Percentiles rank a stretch among this genome's conserved stretches.
Evolutionary conservation across 2,888 invertebrate species (phyloP).

Genomic region (Noctua comes): DNA sequence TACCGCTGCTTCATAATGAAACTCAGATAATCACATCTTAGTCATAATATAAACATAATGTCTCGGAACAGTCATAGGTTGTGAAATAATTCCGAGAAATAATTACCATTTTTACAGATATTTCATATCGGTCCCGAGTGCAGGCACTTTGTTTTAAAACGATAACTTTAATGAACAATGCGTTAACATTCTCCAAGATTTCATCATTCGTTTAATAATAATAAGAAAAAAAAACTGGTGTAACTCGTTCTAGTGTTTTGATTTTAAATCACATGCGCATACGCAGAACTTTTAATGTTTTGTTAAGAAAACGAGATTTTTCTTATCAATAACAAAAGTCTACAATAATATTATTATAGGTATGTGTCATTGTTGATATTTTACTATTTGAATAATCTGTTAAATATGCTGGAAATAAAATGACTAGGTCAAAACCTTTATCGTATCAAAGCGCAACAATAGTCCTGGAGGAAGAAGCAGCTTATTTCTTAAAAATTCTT

Average conservation of each 20-base stretch:
- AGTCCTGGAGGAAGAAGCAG: neutral
- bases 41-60: neutral
- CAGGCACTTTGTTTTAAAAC: constrained; percentile 26
- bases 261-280: constrained; percentile 24
- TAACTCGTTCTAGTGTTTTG: constrained; percentile 45
- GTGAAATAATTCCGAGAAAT: constrained; percentile 7
- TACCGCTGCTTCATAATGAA: neutral
- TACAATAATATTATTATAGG: constrained; percentile 13
- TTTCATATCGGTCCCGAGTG: neutral
- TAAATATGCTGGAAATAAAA: neutral
- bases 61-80: neutral
- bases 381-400: neutral
- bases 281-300: constrained; percentile 24
- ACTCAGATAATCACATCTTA: neutral
- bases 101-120: constrained; percentile 1
- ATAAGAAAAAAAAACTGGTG: constrained; percentile 18
- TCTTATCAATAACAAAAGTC: constrained; percentile 19
- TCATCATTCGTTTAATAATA: constrained; percentile 53
- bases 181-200: constrained; percentile 44
- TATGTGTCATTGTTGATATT: constrained; percentile 21
- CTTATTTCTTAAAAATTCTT: neutral
- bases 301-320: constrained; percentile 17
- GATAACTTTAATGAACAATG: constrained; percentile 44
- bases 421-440: constrained; percentile 7
- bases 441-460: neutral